Evolutionary conservation across 2,797 vertebrate species (phyloP).

Genomic region (Betta splendens): DNA sequence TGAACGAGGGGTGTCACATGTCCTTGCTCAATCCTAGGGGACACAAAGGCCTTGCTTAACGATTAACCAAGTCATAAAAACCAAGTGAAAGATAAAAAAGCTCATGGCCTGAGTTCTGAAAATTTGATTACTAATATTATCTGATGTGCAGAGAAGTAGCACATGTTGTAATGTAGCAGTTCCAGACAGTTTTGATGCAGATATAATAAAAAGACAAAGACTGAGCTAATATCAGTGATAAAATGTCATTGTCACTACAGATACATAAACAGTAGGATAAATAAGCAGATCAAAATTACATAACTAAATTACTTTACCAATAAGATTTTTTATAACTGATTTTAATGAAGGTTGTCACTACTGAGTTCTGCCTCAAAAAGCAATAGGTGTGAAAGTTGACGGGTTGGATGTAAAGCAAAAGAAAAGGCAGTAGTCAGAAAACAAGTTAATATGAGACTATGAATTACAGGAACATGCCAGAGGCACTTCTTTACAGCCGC

Average conservation of each 20-base stretch:
- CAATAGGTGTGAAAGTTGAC: slow-evolving; percentile 16
- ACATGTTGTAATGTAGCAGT: slow-evolving; percentile 64
- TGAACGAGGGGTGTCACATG: slow-evolving; percentile 73
- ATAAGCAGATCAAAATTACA: slow-evolving; percentile 6
- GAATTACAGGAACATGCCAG: slow-evolving; percentile 75
- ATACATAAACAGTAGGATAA: slow-evolving; percentile 2
- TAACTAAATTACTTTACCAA: background rate
- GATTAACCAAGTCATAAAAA: slow-evolving; percentile 84
- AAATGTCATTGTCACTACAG: background rate
- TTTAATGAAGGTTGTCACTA: slow-evolving; percentile 25
- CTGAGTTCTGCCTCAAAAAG: slow-evolving; percentile 18
- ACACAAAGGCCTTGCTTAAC: slow-evolving; percentile 82
- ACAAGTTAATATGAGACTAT: slow-evolving; percentile 80
- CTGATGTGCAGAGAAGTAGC: slow-evolving; percentile 60
- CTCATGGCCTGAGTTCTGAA: slow-evolving; percentile 58
- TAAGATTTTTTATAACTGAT: slow-evolving; percentile 20
- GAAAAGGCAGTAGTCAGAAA: slow-evolving; percentile 51
- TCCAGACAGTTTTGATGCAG: too few species aligned
- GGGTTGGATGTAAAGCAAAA: slow-evolving; percentile 10
- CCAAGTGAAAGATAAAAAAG: slow-evolving; percentile 72
- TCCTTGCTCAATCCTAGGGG: slow-evolving; percentile 79
- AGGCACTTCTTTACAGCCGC: slow-evolving; percentile 68
- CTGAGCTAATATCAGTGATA: background rate
- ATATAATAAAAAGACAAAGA: slow-evolving; percentile 16
- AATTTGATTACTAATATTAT: slow-evolving; percentile 81